phyloP scores from a whole-genome alignment of 2,797 vertebrate species.

The Cuculus canorus region DNA sequence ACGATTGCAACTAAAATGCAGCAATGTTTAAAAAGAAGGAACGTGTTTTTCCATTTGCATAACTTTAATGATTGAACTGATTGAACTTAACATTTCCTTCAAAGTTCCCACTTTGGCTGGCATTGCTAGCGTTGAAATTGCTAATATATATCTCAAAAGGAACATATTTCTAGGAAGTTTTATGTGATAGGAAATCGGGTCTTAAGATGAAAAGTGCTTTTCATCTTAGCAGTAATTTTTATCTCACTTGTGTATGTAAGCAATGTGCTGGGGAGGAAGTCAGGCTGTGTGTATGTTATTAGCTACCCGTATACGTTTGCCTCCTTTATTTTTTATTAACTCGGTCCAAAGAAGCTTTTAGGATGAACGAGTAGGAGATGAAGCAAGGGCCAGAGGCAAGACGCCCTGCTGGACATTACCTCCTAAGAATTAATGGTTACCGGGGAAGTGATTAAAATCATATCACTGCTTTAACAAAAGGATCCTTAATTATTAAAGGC shows the following conservation, averaged over 20 bases:
- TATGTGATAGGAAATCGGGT: background rate
- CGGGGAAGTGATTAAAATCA: background rate
- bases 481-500: background rate
- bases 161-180: constrained; percentile 46
- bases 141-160: constrained; percentile 38
- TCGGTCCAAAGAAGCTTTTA: constrained; percentile 30
- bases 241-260: constrained; percentile 19
- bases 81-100: constrained; percentile 33
- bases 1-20: background rate
- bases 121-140: background rate
- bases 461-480: background rate
- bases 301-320: background rate
- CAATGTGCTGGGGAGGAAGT: background rate
- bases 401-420: background rate
- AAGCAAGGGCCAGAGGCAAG: background rate
- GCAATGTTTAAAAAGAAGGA: background rate
- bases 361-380: background rate
- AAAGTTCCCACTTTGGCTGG: constrained; percentile 40
- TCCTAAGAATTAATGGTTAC: background rate
- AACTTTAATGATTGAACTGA: constrained; percentile 41
- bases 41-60: constrained; percentile 40
- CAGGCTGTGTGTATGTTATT: background rate
- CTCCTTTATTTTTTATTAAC: background rate
- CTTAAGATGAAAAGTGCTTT: constrained; percentile 36
- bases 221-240: constrained; percentile 34